Conservation (phyloP, 2,888 invertebrate species). For the Cecidostiba fungosa region DNA sequence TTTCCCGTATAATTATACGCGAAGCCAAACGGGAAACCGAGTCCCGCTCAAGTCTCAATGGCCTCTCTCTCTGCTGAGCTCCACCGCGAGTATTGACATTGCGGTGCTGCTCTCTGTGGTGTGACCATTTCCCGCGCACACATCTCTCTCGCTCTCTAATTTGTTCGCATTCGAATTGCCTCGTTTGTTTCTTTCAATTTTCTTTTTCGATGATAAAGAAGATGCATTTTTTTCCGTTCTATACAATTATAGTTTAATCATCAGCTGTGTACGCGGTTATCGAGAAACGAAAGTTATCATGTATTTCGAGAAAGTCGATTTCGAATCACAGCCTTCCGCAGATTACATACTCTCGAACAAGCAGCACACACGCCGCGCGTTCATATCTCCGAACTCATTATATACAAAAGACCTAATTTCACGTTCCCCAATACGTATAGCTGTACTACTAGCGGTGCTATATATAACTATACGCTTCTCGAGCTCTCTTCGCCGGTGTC, state of each 20-base stretch:
- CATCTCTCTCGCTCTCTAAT: background rate
- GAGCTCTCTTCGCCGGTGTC: background rate
- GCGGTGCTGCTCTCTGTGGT: conserved; percentile 7
- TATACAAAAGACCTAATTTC: background rate
- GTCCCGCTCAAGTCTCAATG: conserved; percentile 19
- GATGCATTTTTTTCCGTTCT: background rate
- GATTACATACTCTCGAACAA: background rate
- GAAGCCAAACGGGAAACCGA: conserved; percentile 24
- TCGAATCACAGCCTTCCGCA: background rate
- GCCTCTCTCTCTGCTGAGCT: background rate
- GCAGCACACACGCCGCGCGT: background rate
- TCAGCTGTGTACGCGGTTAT: no score
- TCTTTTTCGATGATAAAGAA: background rate
- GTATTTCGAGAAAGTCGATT: background rate
- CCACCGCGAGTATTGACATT: conserved; percentile 41
- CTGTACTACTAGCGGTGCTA: background rate
- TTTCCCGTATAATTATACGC: conserved; percentile 31
- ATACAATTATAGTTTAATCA: no score
- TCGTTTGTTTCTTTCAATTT: background rate
- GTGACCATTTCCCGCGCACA: background rate
- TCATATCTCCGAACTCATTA: background rate
- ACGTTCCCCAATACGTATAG: background rate
- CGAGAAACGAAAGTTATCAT: no score
- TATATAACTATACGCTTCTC: background rate
- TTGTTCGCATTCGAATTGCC: background rate